Evolutionary conservation across 2,113 vertebrate genomes (phyloP), one percentile per base, ranked within the genome.

Genomic region (Triplophysa rosa): DNA sequence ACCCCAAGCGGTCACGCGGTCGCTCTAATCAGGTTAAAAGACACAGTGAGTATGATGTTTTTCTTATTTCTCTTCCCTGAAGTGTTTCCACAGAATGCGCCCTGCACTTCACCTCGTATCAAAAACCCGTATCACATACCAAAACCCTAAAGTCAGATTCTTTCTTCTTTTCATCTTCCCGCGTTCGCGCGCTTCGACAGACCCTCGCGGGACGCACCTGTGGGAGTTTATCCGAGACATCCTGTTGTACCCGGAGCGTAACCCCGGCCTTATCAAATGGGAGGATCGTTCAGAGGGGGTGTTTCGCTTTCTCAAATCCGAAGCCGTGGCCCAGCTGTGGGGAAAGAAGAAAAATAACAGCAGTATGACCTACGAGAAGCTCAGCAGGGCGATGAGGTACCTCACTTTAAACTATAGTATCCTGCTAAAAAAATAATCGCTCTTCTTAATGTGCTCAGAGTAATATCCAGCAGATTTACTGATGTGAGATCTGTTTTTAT

Each of bases 141-240:
- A 2, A 45, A 73, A 56, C 17, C 6, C 37, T 45, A 21, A 19
- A 37, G 11, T 63, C 49, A 64, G 26, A 24, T 24, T 54, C 69
- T 10, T 19, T 54, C 42, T 56, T 6, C 73, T 21, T 42, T 19
- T 21, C 45, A 13, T 45, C 4, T 33, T 77, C 16, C n/a, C 13
- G 24, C 61, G 11, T 6, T 73, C 56, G 68, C 29, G 1, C 9
- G 13, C 23, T 79, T 63, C 77, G 19, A 14, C 86, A 99, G 97
- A 95, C 80, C 95, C 95, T 0, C 91, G 98, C 65, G 96, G 97
- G 26, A 98, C 95, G 13, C 98, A 99, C 84, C 90, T 99, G 74
- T 99, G 98, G 98, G 98, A 99, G 84, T 99, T 99, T 87, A 98
- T 99, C 87, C 89, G 97, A 19, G 98, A 99, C 85, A 98, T 99